A percentile compares a stretch with the other conserved stretches of the same genome.
Conservation (phyloP, 2,113 vertebrate genomes). For the Plestiodon gilberti region DNA sequence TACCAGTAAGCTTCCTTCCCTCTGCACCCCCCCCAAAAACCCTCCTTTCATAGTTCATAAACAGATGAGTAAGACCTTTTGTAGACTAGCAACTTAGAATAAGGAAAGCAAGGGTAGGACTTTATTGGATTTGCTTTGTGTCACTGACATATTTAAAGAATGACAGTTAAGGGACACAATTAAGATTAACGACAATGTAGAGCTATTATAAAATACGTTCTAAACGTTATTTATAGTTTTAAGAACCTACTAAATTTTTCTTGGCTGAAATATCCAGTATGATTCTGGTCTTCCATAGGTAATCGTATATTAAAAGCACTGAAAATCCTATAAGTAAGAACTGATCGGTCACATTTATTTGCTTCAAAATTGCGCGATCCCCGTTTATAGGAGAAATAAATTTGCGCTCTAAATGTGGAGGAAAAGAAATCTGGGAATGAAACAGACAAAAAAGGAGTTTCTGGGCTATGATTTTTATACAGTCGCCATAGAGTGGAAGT, state of each 20-base stretch:
- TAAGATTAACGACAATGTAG: neutral
- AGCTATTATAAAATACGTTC: neutral
- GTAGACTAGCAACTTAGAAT: too few relatives aligned
- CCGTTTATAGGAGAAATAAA: constrained; percentile 37
- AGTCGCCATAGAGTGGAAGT: constrained; percentile 69
- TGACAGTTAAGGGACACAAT: constrained; percentile 22
- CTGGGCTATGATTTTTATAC: constrained; percentile 68
- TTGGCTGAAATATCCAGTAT: constrained; percentile 22
- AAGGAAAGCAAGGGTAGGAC: neutral
- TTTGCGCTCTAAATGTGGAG: constrained; percentile 59
- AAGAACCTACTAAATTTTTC: constrained; percentile 32
- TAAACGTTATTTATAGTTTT: constrained; percentile 32
- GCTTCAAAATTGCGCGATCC: constrained; percentile 41
- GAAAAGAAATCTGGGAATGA: constrained; percentile 52
- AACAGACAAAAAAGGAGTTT: constrained; percentile 58
- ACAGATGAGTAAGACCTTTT: too few relatives aligned
- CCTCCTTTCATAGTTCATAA: too few relatives aligned
- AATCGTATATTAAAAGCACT: neutral
- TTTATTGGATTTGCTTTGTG: constrained; percentile 26
- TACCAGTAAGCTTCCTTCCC: too few relatives aligned
- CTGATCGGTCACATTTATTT: constrained; percentile 40
- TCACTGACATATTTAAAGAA: neutral
- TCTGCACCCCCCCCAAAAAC: too few relatives aligned
- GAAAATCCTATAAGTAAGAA: constrained; percentile 17
- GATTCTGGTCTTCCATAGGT: constrained; percentile 11